Conservation (phyloP, 2,797 vertebrate genomes). For the Ispidina lecontei region DNA sequence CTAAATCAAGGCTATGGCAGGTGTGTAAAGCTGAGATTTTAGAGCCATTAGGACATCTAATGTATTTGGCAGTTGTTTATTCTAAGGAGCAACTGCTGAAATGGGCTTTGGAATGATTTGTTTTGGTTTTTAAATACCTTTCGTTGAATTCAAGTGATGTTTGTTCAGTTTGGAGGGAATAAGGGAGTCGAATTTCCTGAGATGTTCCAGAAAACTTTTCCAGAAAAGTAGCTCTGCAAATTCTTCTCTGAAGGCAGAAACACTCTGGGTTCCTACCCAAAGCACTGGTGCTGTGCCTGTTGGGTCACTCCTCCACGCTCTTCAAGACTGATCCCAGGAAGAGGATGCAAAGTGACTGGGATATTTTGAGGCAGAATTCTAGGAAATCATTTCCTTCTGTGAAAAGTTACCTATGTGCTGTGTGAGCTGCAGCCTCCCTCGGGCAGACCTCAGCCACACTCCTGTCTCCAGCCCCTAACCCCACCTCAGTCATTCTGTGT, state of each 20-base stretch:
- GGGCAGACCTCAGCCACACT: not conserved
- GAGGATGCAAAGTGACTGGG: not conserved
- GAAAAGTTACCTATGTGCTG: not conserved
- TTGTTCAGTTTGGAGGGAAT: not conserved
- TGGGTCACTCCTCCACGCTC: not conserved
- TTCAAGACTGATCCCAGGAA: not conserved
- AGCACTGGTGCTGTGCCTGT: not conserved
- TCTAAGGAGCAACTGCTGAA: not conserved
- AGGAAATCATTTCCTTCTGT: not conserved
- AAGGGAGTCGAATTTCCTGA: not conserved
- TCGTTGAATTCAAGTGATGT: not conserved
- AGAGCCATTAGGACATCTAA: not conserved
- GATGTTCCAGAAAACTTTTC: not conserved
- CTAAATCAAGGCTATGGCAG: conserved; percentile 1
- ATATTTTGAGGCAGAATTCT: not conserved
- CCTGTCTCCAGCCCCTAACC: not conserved
- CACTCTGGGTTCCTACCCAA: not conserved
- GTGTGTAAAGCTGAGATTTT: conserved; percentile 44
- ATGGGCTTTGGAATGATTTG: not conserved
- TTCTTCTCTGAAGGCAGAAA: not conserved
- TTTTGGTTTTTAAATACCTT: not conserved
- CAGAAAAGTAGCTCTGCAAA: not conserved
- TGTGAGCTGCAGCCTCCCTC: not conserved
- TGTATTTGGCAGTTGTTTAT: conserved; percentile 30
- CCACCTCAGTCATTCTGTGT: not conserved